These are phyloP conservation scores for Lonchura striata DNA, from an alignment of 2,113 vertebrate species.

Conservation along the genomic window DNA sequence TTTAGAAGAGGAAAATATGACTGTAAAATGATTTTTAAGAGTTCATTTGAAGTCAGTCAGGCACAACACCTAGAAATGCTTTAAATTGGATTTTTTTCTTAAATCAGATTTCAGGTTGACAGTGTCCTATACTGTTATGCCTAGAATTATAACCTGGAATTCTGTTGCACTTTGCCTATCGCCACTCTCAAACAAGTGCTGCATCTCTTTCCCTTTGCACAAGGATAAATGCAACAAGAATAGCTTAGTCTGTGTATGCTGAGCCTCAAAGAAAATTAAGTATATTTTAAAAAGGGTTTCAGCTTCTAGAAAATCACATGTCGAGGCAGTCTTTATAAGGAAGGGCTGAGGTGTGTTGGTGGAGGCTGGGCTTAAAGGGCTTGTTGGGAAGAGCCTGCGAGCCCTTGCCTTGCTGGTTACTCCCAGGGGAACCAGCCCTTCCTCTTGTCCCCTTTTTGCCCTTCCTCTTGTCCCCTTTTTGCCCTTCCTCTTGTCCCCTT, in stretches of 20 bases:
- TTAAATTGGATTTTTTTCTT: neutral
- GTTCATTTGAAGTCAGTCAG: constrained; percentile 15
- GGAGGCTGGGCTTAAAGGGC: neutral
- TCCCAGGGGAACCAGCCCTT: neutral
- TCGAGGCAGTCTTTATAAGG: neutral
- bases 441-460: too few relatives aligned
- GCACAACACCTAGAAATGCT: constrained; percentile 17
- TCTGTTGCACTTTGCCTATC: neutral
- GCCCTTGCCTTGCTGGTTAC: neutral
- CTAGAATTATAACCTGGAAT: constrained; percentile 5
- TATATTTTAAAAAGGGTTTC: neutral
- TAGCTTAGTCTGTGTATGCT: neutral
- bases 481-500: too few relatives aligned
- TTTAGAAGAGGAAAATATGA: neutral
- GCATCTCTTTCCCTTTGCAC: neutral
- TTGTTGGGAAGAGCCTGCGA: neutral
- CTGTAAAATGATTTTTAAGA: constrained; percentile 40
- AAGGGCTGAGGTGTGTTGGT: neutral
- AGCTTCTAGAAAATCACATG: neutral
- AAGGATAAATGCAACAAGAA: neutral
- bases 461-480: too few relatives aligned
- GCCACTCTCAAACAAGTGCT: neutral
- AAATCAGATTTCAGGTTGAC: constrained; percentile 21
- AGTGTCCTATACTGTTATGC: neutral
- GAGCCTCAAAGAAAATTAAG: neutral